Evolutionary conservation across 2,797 vertebrate genomes (phyloP), one percentile per base, ranked within the genome.

Genomic region (Acanthiza pusilla): DNA sequence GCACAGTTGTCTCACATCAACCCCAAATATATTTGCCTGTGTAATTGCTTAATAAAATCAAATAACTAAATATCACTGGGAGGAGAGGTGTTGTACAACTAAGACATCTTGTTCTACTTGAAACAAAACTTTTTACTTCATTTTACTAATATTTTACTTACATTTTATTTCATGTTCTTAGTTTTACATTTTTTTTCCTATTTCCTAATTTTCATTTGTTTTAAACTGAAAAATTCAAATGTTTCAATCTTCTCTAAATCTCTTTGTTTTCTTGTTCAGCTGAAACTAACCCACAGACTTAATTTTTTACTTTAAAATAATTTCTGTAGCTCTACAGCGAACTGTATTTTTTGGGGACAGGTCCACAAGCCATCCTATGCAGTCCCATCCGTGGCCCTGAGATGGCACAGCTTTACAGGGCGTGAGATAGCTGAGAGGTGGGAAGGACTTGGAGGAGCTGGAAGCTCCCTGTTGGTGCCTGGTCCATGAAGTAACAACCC

Each of bases 31-130:
- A 94, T 93, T 95, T 96, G 55, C 73, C 70, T 90, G 30, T 55
- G 58, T 81, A 91, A 93, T 70, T 87, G 61, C 34, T 86, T 84
- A 66, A 66, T 75, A 78, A 89, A 95, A 83, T 85, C 58, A 91
- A 88, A 72, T 65, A 80, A 61, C 10, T 68, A 80, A 61, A 13
- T 47, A 78, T 48, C 72, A 42, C 29, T 75, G 55, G n/a, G 13
- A 65, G 43, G 30, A 84, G n/a, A 5, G 20, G 3, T 78, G 58
- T 48, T 84, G n/a, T 51, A 75, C 51, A 81, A 62, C 45, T 43
- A 62, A 74, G 40, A 68, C 4, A 13, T 87, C 75, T 89, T 92
- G 85, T 93, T 94, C 50, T 45, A 94, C 62, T 29, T 70, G 76
- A 90, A 93, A 85, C 2, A 65, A 67, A 91, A 27, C 2, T 10